Evolutionary conservation across 2,113 vertebrate species (phyloP).

Genomic region (Lampris megalopsis): DNA sequence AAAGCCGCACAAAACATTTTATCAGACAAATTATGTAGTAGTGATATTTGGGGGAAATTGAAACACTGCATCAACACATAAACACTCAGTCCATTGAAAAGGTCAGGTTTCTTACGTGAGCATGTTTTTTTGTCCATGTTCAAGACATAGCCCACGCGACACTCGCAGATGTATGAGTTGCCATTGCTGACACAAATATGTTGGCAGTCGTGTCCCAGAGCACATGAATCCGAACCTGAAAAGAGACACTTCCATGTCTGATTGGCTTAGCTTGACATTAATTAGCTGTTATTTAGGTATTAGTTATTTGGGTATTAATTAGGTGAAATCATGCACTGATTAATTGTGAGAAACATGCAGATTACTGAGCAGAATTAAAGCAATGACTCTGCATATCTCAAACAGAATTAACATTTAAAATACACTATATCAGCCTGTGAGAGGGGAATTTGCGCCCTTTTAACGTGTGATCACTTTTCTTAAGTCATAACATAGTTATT

Average conservation of each 20-base stretch:
- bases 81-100: neutral
- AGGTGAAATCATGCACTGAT: slow-evolving; percentile 7
- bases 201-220: slow-evolving; percentile 83
- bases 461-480: no score
- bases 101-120: slow-evolving; percentile 74
- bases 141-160: slow-evolving; percentile 81
- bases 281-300: slow-evolving; percentile 7
- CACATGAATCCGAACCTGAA: slow-evolving; percentile 82
- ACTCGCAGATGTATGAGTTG: slow-evolving; percentile 79
- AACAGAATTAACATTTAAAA: neutral
- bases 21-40: neutral
- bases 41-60: neutral
- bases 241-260: slow-evolving; percentile 55
- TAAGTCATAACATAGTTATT: no score
- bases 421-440: neutral
- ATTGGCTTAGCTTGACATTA: slow-evolving; percentile 46
- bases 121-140: slow-evolving; percentile 87
- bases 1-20: neutral
- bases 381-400: neutral
- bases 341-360: slow-evolving; percentile 32
- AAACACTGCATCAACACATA: neutral
- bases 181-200: slow-evolving; percentile 83
- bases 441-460: no score
- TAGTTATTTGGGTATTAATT: slow-evolving; percentile 25
- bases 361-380: slow-evolving; percentile 27